These are phyloP conservation scores for Rhopalosiphum nymphaeae DNA, from an alignment of 2,888 invertebrate species.

Conservation along the genomic window DNA sequence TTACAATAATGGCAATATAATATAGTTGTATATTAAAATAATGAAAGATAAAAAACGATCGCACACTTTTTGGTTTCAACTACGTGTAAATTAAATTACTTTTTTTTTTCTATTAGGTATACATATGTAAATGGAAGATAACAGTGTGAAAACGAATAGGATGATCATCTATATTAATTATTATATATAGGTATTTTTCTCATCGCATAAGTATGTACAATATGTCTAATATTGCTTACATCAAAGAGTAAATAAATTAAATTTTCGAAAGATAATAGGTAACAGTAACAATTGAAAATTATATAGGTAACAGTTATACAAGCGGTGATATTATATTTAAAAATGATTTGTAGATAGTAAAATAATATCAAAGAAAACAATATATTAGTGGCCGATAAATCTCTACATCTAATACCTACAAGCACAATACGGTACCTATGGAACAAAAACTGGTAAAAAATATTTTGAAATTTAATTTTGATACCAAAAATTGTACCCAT, in stretches of 20 bases:
- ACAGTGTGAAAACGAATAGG: slow-evolving; percentile 21
- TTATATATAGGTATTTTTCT: neutral
- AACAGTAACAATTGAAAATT: slow-evolving; percentile 6
- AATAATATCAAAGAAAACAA: neutral
- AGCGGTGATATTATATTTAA: slow-evolving; percentile 8
- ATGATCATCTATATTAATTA: neutral
- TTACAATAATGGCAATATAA: neutral
- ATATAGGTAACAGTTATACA: slow-evolving; percentile 42
- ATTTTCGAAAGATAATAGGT: neutral
- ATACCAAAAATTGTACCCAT: slow-evolving; percentile 53
- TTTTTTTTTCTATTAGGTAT: slow-evolving; percentile 16
- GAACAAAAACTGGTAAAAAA: slow-evolving; percentile 43
- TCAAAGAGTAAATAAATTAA: slow-evolving; percentile 29
- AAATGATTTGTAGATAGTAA: slow-evolving; percentile 12
- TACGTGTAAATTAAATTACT: neutral
- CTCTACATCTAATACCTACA: slow-evolving; percentile 7
- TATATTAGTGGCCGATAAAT: neutral
- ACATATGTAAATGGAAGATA: slow-evolving; percentile 37
- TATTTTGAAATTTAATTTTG: slow-evolving; percentile 41
- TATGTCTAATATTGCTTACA: slow-evolving; percentile 59
- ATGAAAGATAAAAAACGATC: neutral
- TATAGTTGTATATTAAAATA: neutral
- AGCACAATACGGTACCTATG: neutral
- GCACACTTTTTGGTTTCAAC: slow-evolving; percentile 47
- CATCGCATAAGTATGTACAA: slow-evolving; percentile 8